Conservation (phyloP, 2,888 invertebrate genomes). For the Perithous albicinctus region DNA sequence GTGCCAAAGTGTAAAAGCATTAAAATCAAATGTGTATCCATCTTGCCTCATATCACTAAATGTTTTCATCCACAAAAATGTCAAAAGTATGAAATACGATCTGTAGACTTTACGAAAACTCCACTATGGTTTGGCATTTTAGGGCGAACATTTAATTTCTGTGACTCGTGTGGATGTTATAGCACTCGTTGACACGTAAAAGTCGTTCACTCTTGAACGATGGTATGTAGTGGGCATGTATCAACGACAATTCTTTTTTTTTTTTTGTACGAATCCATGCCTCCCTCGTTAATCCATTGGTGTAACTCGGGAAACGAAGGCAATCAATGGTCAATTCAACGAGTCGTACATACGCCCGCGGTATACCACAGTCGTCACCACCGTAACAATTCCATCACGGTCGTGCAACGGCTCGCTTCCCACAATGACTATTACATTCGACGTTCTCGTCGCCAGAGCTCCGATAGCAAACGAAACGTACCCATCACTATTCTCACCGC, state of each 20-base stretch:
- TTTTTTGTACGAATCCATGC: neutral
- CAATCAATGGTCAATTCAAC: conserved; percentile 74
- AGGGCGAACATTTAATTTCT: neutral
- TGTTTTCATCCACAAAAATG: no score
- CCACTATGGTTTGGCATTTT: neutral
- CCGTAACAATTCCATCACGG: conserved; percentile 75
- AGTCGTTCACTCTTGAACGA: neutral
- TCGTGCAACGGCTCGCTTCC: conserved; percentile 66
- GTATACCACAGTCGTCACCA: conserved; percentile 58
- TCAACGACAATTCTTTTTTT: conserved; percentile 15
- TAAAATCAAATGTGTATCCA: no score
- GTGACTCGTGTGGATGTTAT: neutral
- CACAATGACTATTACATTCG: conserved; percentile 71
- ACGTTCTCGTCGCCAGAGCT: conserved; percentile 8
- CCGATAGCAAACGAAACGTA: conserved; percentile 22
- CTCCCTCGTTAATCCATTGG: conserved; percentile 38
- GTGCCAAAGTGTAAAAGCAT: neutral
- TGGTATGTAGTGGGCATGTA: neutral
- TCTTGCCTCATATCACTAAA: no score
- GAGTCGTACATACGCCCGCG: conserved; percentile 54
- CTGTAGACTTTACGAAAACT: neutral
- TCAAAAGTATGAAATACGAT: no score
- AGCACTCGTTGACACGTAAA: neutral
- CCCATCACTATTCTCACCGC: neutral
- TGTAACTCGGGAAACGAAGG: conserved; percentile 74